Percentiles rank a stretch among this genome's conserved stretches.
Evolutionary conservation across 2,888 invertebrate genomes (phyloP).

Genomic region (Ochropleura leucogaster): DNA sequence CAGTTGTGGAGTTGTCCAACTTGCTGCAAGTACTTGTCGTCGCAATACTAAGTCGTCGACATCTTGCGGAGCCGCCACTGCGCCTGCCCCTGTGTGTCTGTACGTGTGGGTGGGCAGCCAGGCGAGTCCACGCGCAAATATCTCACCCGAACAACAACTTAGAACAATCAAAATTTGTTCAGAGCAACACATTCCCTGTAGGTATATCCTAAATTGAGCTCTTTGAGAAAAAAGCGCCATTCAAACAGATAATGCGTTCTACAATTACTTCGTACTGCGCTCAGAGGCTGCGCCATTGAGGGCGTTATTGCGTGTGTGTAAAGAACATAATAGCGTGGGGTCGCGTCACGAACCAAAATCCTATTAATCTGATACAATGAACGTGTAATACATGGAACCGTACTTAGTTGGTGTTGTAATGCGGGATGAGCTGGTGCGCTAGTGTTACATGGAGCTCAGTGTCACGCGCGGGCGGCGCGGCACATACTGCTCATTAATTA

Average conservation of each 20-base stretch:
- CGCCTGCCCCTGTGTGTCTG: neutral
- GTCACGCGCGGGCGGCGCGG: conserved; percentile 23
- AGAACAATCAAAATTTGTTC: neutral
- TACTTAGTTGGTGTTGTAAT: conserved; percentile 61
- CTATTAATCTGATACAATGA: conserved; percentile 61
- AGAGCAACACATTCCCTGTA: conserved; percentile 11
- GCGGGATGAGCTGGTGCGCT: conserved; percentile 48
- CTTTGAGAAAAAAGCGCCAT: conserved; percentile 20
- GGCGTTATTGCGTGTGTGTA: conserved; percentile 32
- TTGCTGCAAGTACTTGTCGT: conserved; percentile 45
- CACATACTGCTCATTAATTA: conserved; percentile 32
- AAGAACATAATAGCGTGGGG: conserved; percentile 43
- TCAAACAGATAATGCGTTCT: conserved; percentile 34
- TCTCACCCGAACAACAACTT: neutral
- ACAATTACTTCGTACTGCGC: conserved; percentile 31
- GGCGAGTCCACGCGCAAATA: too few species aligned
- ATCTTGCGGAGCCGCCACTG: conserved; percentile 30
- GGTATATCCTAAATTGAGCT: conserved; percentile 21
- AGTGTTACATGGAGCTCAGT: conserved; percentile 41
- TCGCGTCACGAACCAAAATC: conserved; percentile 29
- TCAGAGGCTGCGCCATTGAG: conserved; percentile 18
- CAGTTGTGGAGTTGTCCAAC: conserved; percentile 57
- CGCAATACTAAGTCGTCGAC: conserved; percentile 48
- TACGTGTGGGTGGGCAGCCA: conserved; percentile 11
- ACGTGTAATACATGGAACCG: conserved; percentile 64